These are phyloP conservation scores for Saccopteryx leptura DNA, from an alignment of 2,113 vertebrate genomes.

Conservation along the genomic window DNA sequence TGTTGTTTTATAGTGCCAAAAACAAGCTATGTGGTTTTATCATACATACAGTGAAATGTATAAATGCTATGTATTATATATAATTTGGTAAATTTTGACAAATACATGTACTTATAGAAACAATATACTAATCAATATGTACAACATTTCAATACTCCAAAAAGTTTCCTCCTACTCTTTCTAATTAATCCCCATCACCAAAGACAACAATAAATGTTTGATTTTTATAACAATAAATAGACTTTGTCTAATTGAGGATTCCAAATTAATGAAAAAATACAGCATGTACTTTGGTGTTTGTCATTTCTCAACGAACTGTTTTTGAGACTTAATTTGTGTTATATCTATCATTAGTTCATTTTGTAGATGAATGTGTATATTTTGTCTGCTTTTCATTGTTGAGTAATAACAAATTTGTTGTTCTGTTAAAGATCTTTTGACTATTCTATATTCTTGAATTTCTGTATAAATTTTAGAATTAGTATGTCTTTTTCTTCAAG, in stretches of 20 bases:
- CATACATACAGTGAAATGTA: not conserved
- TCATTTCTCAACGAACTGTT: not conserved
- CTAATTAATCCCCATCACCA: not conserved
- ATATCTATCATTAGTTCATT: not conserved
- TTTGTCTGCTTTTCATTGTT: not conserved
- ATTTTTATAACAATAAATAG: not conserved
- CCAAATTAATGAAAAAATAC: not conserved
- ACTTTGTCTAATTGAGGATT: not conserved
- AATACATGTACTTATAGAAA: not conserved
- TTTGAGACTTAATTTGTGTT: not conserved
- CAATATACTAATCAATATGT: not conserved
- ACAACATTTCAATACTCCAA: not conserved
- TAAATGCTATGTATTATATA: not conserved
- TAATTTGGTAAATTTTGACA: not conserved
- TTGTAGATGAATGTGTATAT: not conserved
- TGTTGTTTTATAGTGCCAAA: not conserved
- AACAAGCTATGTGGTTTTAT: not conserved
- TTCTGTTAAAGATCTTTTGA: conserved; percentile 23
- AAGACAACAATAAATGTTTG: not conserved
- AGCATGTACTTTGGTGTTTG: not conserved
- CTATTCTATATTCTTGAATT: not conserved
- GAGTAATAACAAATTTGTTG: not conserved
- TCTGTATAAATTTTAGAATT: not conserved
- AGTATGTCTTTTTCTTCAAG: not conserved
- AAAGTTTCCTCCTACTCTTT: not conserved